These are phyloP conservation scores for Turnix velox DNA, from an alignment of 2,113 vertebrate genomes.

Conservation along the genomic window DNA sequence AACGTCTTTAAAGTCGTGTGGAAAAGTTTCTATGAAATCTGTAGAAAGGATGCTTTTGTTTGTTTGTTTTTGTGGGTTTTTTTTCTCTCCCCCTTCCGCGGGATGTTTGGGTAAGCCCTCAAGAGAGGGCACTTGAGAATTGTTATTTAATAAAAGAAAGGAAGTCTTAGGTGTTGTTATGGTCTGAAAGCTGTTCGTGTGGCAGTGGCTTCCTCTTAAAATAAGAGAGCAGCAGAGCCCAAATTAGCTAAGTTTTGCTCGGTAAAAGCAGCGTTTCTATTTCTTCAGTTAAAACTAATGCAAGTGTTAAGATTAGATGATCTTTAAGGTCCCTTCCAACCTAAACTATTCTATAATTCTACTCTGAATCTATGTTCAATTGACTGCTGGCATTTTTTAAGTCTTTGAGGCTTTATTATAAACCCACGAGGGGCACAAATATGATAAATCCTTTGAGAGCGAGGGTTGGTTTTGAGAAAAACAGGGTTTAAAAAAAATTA, in stretches of 20 bases:
- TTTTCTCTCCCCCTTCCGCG: neutral
- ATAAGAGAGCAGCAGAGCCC: fast-evolving
- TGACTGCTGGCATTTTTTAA: neutral
- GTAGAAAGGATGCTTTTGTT: neutral
- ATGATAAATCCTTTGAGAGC: neutral
- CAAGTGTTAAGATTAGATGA: neutral
- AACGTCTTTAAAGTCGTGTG: fast-evolving
- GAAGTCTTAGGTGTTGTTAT: fast-evolving
- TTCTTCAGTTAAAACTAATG: neutral
- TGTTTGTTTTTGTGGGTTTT: neutral
- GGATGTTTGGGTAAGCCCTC: too few species aligned
- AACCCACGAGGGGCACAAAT: neutral
- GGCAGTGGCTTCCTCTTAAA: neutral
- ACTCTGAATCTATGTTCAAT: too few species aligned
- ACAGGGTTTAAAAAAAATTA: neutral
- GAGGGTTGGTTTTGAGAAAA: neutral
- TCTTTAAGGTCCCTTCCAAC: too few species aligned
- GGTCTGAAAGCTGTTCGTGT: fast-evolving
- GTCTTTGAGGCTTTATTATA: neutral
- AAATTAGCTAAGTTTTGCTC: neutral
- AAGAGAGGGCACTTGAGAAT: fast-evolving
- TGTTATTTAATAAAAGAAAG: neutral
- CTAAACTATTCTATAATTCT: too few species aligned
- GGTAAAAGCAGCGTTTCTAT: fast-evolving
- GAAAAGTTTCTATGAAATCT: neutral